Evolutionary conservation across 2,888 invertebrate species (phyloP).

Genomic region (Sinelater perroti): DNA sequence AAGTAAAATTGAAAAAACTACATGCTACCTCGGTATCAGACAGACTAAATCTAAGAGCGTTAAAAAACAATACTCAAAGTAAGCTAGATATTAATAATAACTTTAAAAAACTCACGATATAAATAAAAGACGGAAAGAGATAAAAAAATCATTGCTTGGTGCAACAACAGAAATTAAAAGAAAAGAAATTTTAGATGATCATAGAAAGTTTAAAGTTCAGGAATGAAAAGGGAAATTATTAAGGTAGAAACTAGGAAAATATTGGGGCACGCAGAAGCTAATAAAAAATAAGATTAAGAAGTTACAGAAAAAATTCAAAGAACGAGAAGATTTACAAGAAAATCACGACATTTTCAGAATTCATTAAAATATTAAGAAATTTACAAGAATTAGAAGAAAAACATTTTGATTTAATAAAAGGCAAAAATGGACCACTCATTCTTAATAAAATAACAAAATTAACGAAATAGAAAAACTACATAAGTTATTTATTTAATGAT

Average conservation of each 20-base stretch:
- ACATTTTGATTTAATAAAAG: background rate
- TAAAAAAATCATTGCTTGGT: background rate
- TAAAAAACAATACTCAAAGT: background rate
- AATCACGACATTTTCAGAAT: background rate
- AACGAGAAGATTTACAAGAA: conserved; percentile 3
- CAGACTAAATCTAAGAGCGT: background rate
- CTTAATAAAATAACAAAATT: background rate
- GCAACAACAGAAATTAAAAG: conserved; percentile 2
- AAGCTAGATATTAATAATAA: conserved; percentile 3
- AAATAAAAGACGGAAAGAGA: background rate
- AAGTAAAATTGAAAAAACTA: conserved; percentile 2
- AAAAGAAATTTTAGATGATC: conserved; percentile 1
- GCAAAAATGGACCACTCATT: background rate
- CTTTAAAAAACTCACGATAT: background rate
- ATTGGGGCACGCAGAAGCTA: conserved; percentile 2
- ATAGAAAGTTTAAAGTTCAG: background rate
- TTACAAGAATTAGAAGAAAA: conserved; percentile 9
- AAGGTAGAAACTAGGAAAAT: conserved; percentile 8
- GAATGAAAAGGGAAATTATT: conserved; percentile 1
- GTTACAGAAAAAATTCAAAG: background rate
- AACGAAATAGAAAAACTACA: conserved; percentile 6
- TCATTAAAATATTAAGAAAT: background rate
- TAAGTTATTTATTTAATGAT: conserved; percentile 2
- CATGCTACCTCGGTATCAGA: too few relatives aligned
- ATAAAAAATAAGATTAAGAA: background rate